Conservation (phyloP, 2,113 vertebrate species). For the Actenoides hombroni region DNA sequence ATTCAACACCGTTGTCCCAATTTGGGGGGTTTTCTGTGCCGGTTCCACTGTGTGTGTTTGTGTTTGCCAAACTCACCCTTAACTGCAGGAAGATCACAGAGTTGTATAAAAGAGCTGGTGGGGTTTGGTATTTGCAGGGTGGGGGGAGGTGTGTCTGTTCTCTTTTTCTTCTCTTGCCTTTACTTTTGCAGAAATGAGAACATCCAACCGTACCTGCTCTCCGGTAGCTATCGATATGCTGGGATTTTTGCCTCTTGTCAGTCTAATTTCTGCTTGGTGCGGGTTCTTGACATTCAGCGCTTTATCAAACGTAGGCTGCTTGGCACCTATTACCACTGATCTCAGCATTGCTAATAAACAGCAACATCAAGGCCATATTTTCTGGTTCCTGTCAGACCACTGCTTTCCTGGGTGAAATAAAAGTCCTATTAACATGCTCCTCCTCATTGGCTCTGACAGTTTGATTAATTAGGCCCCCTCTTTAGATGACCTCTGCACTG, state of each 20-base stretch:
- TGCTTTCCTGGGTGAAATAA: slow-evolving; percentile 89
- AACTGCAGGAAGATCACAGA: background rate
- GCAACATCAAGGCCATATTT: slow-evolving; percentile 79
- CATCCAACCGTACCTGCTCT: background rate
- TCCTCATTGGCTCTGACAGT: slow-evolving; percentile 93
- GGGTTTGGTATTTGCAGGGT: background rate
- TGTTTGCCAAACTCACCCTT: background rate
- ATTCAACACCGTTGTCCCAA: background rate
- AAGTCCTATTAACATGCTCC: slow-evolving; percentile 95
- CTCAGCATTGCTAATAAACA: slow-evolving; percentile 81
- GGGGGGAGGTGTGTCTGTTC: background rate
- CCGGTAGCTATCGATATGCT: background rate
- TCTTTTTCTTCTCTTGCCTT: background rate
- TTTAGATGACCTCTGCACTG: slow-evolving; percentile 85
- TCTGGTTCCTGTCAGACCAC: slow-evolving; percentile 80
- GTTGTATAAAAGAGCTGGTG: background rate
- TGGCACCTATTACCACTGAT: slow-evolving; percentile 83
- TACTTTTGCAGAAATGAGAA: accelerated
- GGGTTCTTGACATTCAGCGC: slow-evolving; percentile 71
- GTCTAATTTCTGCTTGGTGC: slow-evolving; percentile 73
- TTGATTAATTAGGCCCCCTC: slow-evolving; percentile 93
- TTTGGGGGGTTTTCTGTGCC: background rate
- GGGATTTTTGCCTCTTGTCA: slow-evolving; percentile 59
- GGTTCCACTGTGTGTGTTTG: background rate
- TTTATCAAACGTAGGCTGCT: slow-evolving; percentile 84